phyloP scores from a whole-genome alignment of 2,113 vertebrate species.

The Periophthalmodon schlosseri region DNA sequence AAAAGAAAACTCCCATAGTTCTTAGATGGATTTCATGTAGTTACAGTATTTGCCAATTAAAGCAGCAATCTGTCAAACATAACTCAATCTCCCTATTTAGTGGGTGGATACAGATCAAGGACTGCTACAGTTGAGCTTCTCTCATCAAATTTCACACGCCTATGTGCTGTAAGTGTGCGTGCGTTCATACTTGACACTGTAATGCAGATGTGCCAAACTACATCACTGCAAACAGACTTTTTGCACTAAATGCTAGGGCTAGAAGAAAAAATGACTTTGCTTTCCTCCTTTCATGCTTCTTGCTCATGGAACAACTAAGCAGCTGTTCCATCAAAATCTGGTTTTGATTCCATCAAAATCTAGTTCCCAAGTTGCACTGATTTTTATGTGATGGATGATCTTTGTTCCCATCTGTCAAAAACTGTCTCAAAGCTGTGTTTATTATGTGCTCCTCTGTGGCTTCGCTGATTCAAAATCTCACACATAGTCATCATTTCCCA shows the following conservation, averaged over 20 bases:
- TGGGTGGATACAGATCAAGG: conserved; percentile 30
- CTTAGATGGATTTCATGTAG: conserved; percentile 45
- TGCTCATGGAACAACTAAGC: conserved; percentile 44
- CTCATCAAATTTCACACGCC: conserved; percentile 54
- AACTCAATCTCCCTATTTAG: conserved; percentile 19
- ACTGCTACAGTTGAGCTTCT: conserved; percentile 46
- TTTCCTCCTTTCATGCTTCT: conserved; percentile 51
- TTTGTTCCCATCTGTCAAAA: conserved; percentile 31
- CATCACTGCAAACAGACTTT: conserved; percentile 57
- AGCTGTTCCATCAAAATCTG: conserved; percentile 43
- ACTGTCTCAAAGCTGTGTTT: conserved; percentile 47
- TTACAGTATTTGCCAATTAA: conserved; percentile 40
- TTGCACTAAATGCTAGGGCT: conserved; percentile 72
- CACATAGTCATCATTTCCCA: conserved; percentile 23
- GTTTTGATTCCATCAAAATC: conserved; percentile 33
- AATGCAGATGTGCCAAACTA: conserved; percentile 67
- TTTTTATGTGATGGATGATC: conserved; percentile 48
- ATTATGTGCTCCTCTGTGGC: conserved; percentile 34
- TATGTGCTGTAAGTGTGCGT: conserved; percentile 55
- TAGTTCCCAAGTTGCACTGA: conserved; percentile 42
- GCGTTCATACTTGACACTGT: conserved; percentile 53
- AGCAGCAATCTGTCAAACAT: conserved; percentile 29
- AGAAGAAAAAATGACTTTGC: conserved; percentile 50
- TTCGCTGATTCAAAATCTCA: conserved; percentile 42
- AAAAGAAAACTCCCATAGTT: conserved; percentile 53